Percentiles rank a stretch among this genome's conserved stretches.
These are phyloP conservation scores for Burhinus oedicnemus DNA, from an alignment of 2,113 vertebrate species.

Conservation along the genomic window DNA sequence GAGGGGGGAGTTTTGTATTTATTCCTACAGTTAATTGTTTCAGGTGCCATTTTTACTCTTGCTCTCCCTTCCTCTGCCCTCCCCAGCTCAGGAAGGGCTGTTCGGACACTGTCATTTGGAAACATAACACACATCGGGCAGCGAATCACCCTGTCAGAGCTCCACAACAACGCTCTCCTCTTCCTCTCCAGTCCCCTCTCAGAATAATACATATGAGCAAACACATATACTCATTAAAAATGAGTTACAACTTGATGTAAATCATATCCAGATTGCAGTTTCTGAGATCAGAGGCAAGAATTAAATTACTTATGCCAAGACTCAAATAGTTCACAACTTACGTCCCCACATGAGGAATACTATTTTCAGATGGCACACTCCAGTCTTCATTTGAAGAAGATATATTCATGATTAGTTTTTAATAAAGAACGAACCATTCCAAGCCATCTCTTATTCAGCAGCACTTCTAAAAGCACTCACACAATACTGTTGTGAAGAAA, in stretches of 20 bases:
- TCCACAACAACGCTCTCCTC: background rate
- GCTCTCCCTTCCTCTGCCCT: background rate
- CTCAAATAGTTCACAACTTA: conserved; percentile 46
- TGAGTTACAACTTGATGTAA: conserved; percentile 57
- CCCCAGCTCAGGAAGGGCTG: background rate
- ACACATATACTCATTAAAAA: conserved; percentile 40
- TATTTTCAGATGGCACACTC: conserved; percentile 32
- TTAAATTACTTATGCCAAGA: conserved; percentile 46
- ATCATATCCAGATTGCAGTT: conserved; percentile 48
- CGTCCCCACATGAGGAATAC: background rate
- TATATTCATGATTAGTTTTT: conserved; percentile 48
- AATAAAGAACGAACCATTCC: conserved; percentile 64
- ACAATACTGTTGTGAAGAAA: conserved; percentile 32
- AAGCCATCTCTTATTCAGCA: conserved; percentile 47
- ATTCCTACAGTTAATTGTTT: background rate
- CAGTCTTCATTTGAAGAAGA: conserved; percentile 42
- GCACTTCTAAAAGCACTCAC: conserved; percentile 46
- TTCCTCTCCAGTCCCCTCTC: background rate
- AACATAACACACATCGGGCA: fast-evolving
- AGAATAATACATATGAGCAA: background rate
- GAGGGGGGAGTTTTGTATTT: background rate
- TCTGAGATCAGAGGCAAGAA: conserved; percentile 56
- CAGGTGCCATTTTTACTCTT: background rate
- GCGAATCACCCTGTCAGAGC: background rate
- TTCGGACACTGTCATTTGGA: fast-evolving